Base-by-base conservation (phyloP, 2,797 vertebrate genomes). In the Knipowitschia caucasica region DNA sequence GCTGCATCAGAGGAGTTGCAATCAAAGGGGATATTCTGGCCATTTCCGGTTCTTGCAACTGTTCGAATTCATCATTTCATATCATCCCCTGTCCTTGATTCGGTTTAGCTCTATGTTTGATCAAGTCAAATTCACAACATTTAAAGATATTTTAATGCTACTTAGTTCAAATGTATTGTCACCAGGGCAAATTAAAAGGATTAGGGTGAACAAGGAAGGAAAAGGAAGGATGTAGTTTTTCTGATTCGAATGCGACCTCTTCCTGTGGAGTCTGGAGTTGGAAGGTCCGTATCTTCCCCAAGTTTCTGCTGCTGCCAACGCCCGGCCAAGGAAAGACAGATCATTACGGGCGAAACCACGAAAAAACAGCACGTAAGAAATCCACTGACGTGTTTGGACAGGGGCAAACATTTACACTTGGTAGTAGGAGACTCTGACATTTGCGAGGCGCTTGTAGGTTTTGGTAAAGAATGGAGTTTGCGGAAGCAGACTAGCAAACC, bases 241-340 rank as follows among this genome's bases (percentile, higher is more conserved):
- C n/a, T n/a, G n/a, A n/a, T n/a, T n/a, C n/a, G n/a, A n/a, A n/a
- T 4, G 1, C 7, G 56, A 60, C 55, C 5, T 24, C 40, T 30
- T 29, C 7, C 12, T 8, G 4, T 36, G 44, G 56, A 59, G 51
- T 76, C 38, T 10, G 53, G 53, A 56, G 43, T 58, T 23, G 45
- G 34, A 15, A 43, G 26, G 34, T 36, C 59, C 26, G 26, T 53
- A 62, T 62, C 59, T 53, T 62, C 49, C 75, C 50, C 75, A 63
- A 85, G 79, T 77, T 71, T 71, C 36, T 71, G 74, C 56, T 75
- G 81, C 79, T 90, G 89, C 83, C 89, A 88, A 88, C 88, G 86
- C 88, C 88, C 88, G 88, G 85, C 79, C n/a, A n/a, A n/a, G n/a
- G 68, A 68, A 81, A 77, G 20, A 63, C 25, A 51, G 23, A 76